These are phyloP conservation scores for Centrocercus urophasianus DNA, from an alignment of 2,113 vertebrate species.

Conservation along the genomic window DNA sequence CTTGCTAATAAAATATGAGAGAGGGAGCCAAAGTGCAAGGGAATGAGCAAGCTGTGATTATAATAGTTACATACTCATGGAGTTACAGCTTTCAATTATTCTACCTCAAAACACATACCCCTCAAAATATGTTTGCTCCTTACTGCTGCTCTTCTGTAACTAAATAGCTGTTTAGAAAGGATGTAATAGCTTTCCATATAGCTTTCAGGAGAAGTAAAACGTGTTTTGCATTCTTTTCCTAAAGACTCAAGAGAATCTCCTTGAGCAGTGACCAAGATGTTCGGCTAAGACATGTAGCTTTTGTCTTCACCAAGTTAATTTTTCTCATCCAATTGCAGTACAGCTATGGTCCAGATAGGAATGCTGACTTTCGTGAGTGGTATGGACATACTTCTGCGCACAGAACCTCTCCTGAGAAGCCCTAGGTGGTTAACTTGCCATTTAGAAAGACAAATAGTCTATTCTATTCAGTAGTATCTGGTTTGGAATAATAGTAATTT, in stretches of 20 bases:
- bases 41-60: background rate
- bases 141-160: background rate
- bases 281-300: background rate
- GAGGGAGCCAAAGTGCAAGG: background rate
- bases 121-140: background rate
- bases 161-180: background rate
- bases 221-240: background rate
- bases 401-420: background rate
- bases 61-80: background rate
- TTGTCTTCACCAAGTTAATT: background rate
- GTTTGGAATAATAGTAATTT: slow-evolving; percentile 76
- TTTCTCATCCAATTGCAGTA: background rate
- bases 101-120: background rate
- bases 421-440: slow-evolving; percentile 48
- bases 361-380: background rate
- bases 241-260: background rate
- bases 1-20: background rate
- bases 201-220: background rate
- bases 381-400: background rate
- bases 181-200: background rate
- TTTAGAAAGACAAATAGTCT: slow-evolving; percentile 73
- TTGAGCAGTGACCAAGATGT: background rate
- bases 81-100: background rate
- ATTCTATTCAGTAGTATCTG: slow-evolving; percentile 36
- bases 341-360: background rate